Conservation (phyloP, 2,113 vertebrate genomes). For the Nothoprocta perdicaria region DNA sequence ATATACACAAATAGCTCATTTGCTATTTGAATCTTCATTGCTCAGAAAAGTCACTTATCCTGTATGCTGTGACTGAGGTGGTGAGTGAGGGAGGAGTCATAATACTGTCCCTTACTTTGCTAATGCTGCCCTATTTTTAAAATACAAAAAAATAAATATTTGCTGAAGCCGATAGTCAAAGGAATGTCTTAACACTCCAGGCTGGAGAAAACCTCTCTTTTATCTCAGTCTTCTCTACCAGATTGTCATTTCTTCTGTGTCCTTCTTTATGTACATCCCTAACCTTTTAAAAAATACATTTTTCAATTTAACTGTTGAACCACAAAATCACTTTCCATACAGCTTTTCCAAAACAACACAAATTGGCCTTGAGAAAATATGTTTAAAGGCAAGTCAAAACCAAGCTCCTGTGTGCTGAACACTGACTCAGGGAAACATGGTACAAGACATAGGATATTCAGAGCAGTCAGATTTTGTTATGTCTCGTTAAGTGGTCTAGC, state of each 20-base stretch:
- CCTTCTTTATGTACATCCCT: neutral
- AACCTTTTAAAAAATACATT: neutral
- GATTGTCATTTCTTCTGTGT: neutral
- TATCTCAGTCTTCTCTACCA: neutral
- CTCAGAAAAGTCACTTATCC: neutral
- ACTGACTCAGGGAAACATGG: neutral
- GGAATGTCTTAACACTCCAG: neutral
- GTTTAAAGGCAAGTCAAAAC: neutral
- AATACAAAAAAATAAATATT: neutral
- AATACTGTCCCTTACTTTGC: neutral
- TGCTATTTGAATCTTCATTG: neutral
- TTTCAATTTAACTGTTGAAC: neutral
- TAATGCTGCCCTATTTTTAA: constrained; percentile 2
- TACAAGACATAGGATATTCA: neutral
- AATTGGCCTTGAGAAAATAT: neutral
- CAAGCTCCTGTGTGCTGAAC: neutral
- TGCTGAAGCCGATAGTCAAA: neutral
- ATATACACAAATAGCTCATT: no score
- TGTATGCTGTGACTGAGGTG: neutral
- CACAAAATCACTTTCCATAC: neutral
- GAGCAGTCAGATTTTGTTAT: neutral
- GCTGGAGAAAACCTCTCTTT: neutral
- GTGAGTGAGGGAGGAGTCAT: neutral
- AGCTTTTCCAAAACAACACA: neutral
- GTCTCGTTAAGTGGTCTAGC: neutral